Evolutionary conservation across 2,797 vertebrate genomes (phyloP), one percentile per base, ranked within the genome.

Genomic region (Fistularia commersonii): DNA sequence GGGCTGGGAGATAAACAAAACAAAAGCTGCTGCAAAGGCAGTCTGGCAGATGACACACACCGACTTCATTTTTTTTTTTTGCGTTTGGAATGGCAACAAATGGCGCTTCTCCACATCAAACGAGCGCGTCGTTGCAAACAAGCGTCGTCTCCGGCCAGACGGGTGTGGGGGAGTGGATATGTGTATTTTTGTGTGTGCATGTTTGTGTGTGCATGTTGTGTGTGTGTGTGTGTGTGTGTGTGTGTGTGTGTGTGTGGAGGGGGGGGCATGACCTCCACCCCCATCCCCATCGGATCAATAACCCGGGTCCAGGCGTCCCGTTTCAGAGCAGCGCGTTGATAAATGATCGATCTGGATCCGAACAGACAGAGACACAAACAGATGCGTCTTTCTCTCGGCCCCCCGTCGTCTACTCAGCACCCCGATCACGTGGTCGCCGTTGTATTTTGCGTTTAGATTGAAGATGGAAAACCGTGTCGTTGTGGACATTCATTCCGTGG

Each of bases 271-370:
- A 81, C 83, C 82, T 80, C 77, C 52, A 23, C 23, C 23, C 23
- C 23, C 23, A 23, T 23, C 23, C 23, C 23, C 23, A 49, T 57
- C 66, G 61, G 83, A 89, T 89, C 87, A 57, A 83, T 86, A 70
- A 10, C 45, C 54, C 64, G 76, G 83, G 83, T 85, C 83, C 89
- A 85, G 78, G 81, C 83, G 84, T 83, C 78, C 82, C 75, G 83
- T 60, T 82, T 76, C 76, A 77, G 85, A 85, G 86, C 62, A 73
- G 76, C 79, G 50, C 76, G 61, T 80, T 81, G 81, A 90, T 87
- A 91, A 89, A 86, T 86, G 76, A 80, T 87, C 90, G 85, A 86
- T 87, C 80, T 56, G 69, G 74, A 83, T 76, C 65, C 72, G 23
- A 23, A 23, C 23, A 4, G 23, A 80, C 74, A 66, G 62, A 72